Evolutionary conservation across 2,888 invertebrate species (phyloP), one percentile per base, ranked within the genome.

Genomic region (Drosophila mulleri): DNA sequence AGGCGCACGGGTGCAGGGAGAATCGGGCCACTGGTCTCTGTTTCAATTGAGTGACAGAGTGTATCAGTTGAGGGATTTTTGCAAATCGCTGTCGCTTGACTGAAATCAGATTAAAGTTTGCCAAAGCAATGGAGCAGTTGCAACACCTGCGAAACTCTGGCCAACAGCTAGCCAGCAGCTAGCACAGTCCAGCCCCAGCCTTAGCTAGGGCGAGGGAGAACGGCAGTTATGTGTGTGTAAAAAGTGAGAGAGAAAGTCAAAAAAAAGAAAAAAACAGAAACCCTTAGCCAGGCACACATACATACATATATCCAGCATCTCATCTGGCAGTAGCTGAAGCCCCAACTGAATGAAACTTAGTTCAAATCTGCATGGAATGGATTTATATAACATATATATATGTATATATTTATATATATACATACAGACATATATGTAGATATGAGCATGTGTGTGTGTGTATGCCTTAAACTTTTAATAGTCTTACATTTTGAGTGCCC

Each of bases 401-500:
- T 5, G 26, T 48, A 32, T 20, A 20, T 32, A 20, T 23, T 52
- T 45, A n/a, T 59, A 56, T 20, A 41, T 12, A 47, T 7, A 8
- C 8, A 11, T 5, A 26, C 45, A 37, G n/a, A n/a, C n/a, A n/a
- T 20, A n/a, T 37, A 20, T 23, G 52, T 45, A 50, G 57, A 48
- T 20, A 1, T 62, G 32, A 48, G 26, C 54, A 9, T 39, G 26
- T 26, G 26, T 26, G 26, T 26, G 53, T 37, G 29, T 41, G 56
- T 72, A 59, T 61, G 63, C 6, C 39, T 56, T 48, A 88, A 88
- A 85, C 67, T 85, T 85, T 86, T 83, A 84, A 85, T 83, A 87
- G 89, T 83, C 89, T 72, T 77, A 75, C 74, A 88, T 89, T 86
- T 86, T 75, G 83, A 83, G 88, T 73, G 74, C 64, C 71, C 81